Base-by-base conservation (phyloP, 2,113 vertebrate genomes). In the Paralichthys olivaceus region DNA sequence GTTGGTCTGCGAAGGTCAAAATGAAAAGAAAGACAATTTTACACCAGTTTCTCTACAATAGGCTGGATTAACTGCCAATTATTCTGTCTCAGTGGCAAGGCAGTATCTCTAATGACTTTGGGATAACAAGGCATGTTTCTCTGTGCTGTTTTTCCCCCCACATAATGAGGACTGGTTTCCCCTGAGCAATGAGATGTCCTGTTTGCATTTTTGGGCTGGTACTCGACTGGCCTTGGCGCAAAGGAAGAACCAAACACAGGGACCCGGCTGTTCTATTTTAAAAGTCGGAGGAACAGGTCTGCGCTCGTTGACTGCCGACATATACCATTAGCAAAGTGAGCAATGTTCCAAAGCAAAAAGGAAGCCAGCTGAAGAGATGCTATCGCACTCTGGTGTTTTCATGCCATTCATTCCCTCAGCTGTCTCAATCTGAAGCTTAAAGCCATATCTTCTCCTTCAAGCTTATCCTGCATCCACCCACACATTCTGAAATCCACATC, bases 251-350 rank as follows among this genome's bases (percentile, higher is more conserved):
- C 64, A 90, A 89, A 90, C 77, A 87, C 80, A 83, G 75, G 76
- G 69, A 32, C 66, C 13, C 11, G 67, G 80, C 84, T 86, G 90
- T 91, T 90, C 86, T 90, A 91, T 93, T 93, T 94, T 93, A 90
- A 87, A 91, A 88, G 80, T 87, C 84, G 63, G 71, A 69, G 75
- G 64, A 93, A 92, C 94, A 91, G 89, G 94, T 94, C 90, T 81
- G 66, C 77, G 85, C 94, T 88, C 60, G 93, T 80, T 26, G 22
- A 62, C 62, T 40, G 86, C 91, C 91, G 86, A 85, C 89, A 92
- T 93, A 83, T 91, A 88, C 81, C 91, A 90, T 92, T 93, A 91
- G 91, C 90, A 92, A 94, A 91, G 86, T 69, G 62, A 92, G 87
- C 89, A 94, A 92, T 93, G 93, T 92, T 92, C 90, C 88, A 85